Evolutionary conservation across 2,888 invertebrate genomes (phyloP).

Genomic region (Drosophila rellima): DNA sequence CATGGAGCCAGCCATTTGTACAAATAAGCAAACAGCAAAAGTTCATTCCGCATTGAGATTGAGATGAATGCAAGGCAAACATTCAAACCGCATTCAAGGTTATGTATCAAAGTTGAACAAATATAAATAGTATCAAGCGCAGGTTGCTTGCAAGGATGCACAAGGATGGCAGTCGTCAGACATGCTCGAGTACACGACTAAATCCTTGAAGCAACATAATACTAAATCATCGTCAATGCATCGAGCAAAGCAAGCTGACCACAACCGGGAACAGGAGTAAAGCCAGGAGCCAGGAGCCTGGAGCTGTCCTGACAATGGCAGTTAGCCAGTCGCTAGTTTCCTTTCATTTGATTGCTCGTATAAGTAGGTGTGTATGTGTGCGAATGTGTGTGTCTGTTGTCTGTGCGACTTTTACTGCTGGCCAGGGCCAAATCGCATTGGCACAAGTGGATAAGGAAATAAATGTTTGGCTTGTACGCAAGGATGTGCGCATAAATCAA

Average conservation of each 20-base stretch:
- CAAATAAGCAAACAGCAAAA: conserved; percentile 68
- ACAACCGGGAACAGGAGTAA: conserved; percentile 3
- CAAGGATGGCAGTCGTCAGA: conserved; percentile 57
- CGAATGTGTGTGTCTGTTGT: conserved; percentile 14
- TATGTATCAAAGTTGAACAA: conserved; percentile 81
- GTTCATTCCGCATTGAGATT: conserved; percentile 54
- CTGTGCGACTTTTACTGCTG: conserved; percentile 56
- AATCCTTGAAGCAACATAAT: conserved; percentile 83
- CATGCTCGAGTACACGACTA: conserved; percentile 77
- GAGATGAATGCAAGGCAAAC: conserved; percentile 63
- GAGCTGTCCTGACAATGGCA: conserved; percentile 55
- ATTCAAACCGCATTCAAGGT: conserved; percentile 82
- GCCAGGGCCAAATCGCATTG: conserved; percentile 75
- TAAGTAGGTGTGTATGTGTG: conserved; percentile 24
- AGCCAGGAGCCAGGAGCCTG: neutral
- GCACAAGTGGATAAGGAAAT: conserved; percentile 83
- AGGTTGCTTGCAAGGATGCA: conserved; percentile 41
- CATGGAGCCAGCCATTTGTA: conserved; percentile 75
- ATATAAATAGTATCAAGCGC: conserved; percentile 53
- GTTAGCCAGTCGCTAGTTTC: conserved; percentile 71
- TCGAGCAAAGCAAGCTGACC: conserved; percentile 39
- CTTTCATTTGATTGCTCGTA: conserved; percentile 74
- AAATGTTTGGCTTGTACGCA: conserved; percentile 79
- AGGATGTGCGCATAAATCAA: conserved; percentile 82
- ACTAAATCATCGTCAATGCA: conserved; percentile 84